phyloP scores from a whole-genome alignment of 2,797 vertebrate genomes.

The Margarornis squamiger region DNA sequence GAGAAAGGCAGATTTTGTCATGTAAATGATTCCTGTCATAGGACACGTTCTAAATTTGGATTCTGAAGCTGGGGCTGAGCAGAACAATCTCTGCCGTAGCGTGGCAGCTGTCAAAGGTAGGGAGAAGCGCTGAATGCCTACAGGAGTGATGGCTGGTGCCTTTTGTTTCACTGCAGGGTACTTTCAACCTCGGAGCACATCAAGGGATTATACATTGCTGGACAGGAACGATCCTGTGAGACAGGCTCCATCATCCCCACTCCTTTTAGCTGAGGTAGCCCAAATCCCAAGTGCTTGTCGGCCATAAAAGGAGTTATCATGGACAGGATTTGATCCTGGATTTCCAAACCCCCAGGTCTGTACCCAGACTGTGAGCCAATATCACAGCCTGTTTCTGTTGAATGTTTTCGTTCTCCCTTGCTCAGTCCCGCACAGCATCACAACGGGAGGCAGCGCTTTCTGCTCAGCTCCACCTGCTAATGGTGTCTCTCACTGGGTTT shows the following conservation, averaged over 20 bases:
- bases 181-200: constrained; percentile 36
- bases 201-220: background rate
- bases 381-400: constrained; percentile 33
- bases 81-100: constrained; percentile 46
- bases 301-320: constrained; percentile 25
- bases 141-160: constrained; percentile 45
- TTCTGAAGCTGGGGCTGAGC: constrained; percentile 61
- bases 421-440: background rate
- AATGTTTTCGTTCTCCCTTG: background rate
- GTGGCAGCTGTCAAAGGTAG: constrained; percentile 65
- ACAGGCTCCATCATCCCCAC: background rate
- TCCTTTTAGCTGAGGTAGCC: constrained; percentile 26
- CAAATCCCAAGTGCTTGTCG: background rate
- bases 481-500: background rate
- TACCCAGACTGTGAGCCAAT: background rate
- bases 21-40: constrained; percentile 68
- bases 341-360: constrained; percentile 37
- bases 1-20: constrained; percentile 70
- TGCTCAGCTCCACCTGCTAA: constrained; percentile 1
- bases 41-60: constrained; percentile 65
- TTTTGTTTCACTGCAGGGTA: constrained; percentile 35
- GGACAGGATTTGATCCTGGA: constrained; percentile 18
- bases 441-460: background rate
- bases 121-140: constrained; percentile 45
- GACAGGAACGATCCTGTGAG: constrained; percentile 20